Percentiles rank a stretch among this genome's conserved stretches.
These are phyloP conservation scores for Nephrotoma flavescens DNA, from an alignment of 2,888 invertebrate genomes.

Conservation along the genomic window DNA sequence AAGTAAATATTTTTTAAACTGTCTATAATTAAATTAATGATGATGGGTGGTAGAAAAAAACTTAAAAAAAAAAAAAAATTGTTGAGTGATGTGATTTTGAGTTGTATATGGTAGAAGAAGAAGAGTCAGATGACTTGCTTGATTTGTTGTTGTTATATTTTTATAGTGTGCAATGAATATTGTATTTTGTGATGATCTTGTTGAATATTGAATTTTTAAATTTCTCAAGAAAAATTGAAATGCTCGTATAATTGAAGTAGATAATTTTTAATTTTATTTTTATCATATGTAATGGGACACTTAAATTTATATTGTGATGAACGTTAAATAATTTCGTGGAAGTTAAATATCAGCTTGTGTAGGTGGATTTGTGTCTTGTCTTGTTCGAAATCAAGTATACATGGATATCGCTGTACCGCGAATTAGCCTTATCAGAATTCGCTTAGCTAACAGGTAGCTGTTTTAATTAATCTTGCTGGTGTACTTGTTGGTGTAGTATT, in stretches of 20 bases:
- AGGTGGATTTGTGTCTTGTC: neutral
- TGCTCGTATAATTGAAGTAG: neutral
- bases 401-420: too few relatives aligned
- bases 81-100: neutral
- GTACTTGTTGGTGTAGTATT: too few relatives aligned
- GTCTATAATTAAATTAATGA: neutral
- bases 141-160: neutral
- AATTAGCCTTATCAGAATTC: too few relatives aligned
- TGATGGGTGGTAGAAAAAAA: neutral
- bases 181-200: neutral
- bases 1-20: neutral
- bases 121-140: neutral
- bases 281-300: neutral
- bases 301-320: neutral
- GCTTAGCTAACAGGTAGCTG: too few relatives aligned
- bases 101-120: neutral
- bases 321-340: neutral
- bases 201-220: neutral
- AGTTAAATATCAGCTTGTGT: neutral
- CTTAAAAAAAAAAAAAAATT: neutral
- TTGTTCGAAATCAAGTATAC: neutral
- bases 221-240: neutral
- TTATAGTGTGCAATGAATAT: neutral
- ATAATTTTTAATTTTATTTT: neutral
- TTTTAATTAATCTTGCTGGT: too few relatives aligned